Base-by-base conservation (phyloP, 2,113 vertebrate genomes). In the Poeciliopsis prolifica region DNA sequence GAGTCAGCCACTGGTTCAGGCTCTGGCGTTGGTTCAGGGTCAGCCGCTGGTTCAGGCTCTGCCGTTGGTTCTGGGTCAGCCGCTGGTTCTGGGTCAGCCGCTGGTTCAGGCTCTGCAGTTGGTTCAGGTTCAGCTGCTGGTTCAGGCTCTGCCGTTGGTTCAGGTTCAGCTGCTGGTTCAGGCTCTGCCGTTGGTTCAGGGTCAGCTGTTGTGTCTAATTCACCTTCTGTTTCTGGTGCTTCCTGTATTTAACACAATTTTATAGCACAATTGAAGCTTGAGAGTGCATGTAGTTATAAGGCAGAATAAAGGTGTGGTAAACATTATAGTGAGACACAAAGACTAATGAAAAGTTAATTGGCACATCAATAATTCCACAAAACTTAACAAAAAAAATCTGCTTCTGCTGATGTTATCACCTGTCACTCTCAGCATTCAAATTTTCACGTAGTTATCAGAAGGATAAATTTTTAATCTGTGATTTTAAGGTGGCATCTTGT, bases 171-270 rank as follows among this genome's bases (percentile, higher is more conserved):
- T 3, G 8, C 11, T 13, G 19, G 33, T 2, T 15, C 33, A 19
- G 11, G 11, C 0, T 66, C 35, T 17, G 12, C 5, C 1, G 48
- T 2, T 54, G 48, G 17, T 1, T 22, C 19, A 24, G 19, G 6
- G 15, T 54, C 19, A 54, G 6, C 48, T 2, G 0, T 69, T 40
- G 26, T 1, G 1, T 48, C 63, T 14, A 73, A 7, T 8, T 60
- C 75, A 44, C 14, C 17, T 0, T 1, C 10, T 0, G 3, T 1
- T n/a, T 42, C 5, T 70, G 31, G 1, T 61, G 0, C 0, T 29
- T 71, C 79, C 87, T 91, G 80, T 35, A 11, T 44, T 68, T 24
- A 44, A 26, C 13, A 30, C 5, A 62, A 31, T 37, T 68, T 51
- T 44, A 28, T 0, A 74, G 19, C 5, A 22, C 4, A 62, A 62